Percentiles rank a stretch among this genome's conserved stretches.
Evolutionary conservation across 1,140 invertebrate genomes (phyloP).

Genomic region (Hirudo medicinalis): DNA sequence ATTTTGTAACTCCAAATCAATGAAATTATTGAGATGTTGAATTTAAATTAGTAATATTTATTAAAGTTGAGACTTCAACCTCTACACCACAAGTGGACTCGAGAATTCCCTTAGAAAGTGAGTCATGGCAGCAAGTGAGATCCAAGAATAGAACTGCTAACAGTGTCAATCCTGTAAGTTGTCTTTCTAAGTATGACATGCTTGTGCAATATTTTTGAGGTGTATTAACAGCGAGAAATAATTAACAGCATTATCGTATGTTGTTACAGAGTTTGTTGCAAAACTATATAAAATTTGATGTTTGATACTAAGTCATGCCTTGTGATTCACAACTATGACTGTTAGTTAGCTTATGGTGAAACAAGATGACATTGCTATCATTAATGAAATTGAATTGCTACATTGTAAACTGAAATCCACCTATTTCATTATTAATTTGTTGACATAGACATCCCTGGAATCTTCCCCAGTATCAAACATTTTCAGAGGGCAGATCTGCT

Average conservation of each 20-base stretch:
- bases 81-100: no score
- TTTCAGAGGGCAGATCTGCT: slow-evolving; percentile 73
- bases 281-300: no score
- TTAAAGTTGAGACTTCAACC: no score
- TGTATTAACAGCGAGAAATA: not conserved
- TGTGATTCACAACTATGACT: no score
- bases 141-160: slow-evolving; percentile 5
- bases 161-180: slow-evolving; percentile 12
- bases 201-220: no score
- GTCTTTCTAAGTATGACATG: not conserved
- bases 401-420: not conserved
- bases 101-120: not conserved
- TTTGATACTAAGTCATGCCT: no score
- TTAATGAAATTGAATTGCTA: not conserved
- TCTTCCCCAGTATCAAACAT: slow-evolving; percentile 82
- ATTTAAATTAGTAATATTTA: not conserved
- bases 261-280: no score
- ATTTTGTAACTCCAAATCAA: not conserved
- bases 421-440: not conserved
- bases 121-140: slow-evolving; percentile 14
- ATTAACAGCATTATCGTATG: no score
- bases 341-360: not conserved
- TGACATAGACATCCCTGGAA: slow-evolving; percentile 19
- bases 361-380: not conserved
- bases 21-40: not conserved